These are phyloP conservation scores for Luperina testacea DNA, from an alignment of 2,888 invertebrate genomes.

Conservation along the genomic window DNA sequence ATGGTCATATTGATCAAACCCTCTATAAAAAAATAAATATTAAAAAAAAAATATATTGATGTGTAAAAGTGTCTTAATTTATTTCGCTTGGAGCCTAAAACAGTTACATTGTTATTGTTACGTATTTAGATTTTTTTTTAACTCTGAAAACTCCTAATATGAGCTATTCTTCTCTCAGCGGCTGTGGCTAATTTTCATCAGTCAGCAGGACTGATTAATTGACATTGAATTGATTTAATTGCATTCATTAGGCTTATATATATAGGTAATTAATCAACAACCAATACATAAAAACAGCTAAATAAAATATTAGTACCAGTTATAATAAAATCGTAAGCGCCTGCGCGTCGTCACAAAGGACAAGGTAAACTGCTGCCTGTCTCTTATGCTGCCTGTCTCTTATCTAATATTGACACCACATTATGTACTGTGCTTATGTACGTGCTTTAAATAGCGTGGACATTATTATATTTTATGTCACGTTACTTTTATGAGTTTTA, in stretches of 20 bases:
- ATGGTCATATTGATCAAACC: too few relatives aligned
- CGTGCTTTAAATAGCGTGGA: conserved; percentile 21
- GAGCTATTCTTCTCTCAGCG: not conserved
- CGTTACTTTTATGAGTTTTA: not conserved
- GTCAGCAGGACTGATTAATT: not conserved
- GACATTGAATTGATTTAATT: not conserved
- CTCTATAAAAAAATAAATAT: too few relatives aligned
- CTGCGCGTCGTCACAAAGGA: conserved; percentile 71
- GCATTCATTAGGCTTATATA: not conserved
- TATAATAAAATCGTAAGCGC: conserved; percentile 52
- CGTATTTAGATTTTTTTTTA: too few relatives aligned
- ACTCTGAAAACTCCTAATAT: too few relatives aligned
- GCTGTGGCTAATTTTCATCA: not conserved
- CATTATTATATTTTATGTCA: conserved; percentile 5
- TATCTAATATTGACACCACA: conserved; percentile 63
- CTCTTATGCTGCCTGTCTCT: conserved; percentile 74
- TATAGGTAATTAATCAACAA: not conserved
- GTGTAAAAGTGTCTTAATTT: too few relatives aligned
- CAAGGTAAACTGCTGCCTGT: conserved; percentile 79
- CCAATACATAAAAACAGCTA: not conserved
- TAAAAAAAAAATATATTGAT: too few relatives aligned
- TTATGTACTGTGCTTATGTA: conserved; percentile 28
- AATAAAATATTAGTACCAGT: conserved; percentile 7
- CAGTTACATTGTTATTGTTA: too few relatives aligned
- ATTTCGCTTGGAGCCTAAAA: too few relatives aligned